Evolutionary conservation across 2,113 vertebrate genomes (phyloP).

Genomic region (Beaufortia kweichowensis): DNA sequence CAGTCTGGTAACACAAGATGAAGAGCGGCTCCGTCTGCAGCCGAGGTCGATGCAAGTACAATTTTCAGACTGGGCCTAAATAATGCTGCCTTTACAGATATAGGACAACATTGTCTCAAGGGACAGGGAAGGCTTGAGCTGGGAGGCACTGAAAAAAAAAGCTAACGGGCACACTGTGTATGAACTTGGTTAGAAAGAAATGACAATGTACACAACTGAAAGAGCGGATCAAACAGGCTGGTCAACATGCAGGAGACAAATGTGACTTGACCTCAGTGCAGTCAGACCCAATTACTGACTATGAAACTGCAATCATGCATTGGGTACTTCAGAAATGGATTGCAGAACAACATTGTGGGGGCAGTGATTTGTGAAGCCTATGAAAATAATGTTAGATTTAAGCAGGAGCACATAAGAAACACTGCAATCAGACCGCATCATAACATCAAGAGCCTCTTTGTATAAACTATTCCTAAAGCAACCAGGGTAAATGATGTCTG

Average conservation of each 20-base stretch:
- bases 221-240: slow-evolving; percentile 17
- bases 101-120: slow-evolving; percentile 8
- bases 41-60: background rate
- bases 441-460: background rate
- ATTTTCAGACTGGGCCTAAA: background rate
- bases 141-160: slow-evolving; percentile 7
- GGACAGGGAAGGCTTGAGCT: background rate
- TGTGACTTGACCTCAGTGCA: background rate
- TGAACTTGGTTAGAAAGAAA: slow-evolving; percentile 17
- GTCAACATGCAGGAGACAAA: slow-evolving; percentile 3
- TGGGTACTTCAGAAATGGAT: slow-evolving; percentile 19
- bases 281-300: slow-evolving; percentile 35
- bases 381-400: slow-evolving; percentile 19
- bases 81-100: slow-evolving; percentile 6
- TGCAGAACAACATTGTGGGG: background rate
- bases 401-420: background rate
- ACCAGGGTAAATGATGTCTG: background rate
- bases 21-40: background rate
- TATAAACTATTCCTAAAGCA: background rate
- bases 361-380: background rate
- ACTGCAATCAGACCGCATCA: background rate
- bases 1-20: background rate
- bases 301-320: slow-evolving; percentile 13
- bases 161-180: background rate
- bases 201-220: background rate